phyloP scores from a whole-genome alignment of 2,888 invertebrate genomes.

The Acrobasis repandana region DNA sequence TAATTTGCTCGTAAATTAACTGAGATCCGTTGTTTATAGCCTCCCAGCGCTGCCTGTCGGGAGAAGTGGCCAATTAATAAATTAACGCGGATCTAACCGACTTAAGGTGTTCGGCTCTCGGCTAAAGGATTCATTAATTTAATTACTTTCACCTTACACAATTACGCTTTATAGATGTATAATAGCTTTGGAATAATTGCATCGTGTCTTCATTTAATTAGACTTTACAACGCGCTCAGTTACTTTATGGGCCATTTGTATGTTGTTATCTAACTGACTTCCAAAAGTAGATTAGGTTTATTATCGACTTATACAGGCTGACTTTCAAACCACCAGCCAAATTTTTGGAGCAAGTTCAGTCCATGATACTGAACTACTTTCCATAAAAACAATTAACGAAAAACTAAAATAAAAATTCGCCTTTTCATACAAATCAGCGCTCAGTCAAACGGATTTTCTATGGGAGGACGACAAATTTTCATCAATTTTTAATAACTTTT shows the following conservation, averaged over 20 bases:
- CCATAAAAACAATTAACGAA: too few relatives aligned
- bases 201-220: conserved; percentile 1
- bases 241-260: not conserved
- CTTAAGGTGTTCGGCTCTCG: conserved; percentile 70
- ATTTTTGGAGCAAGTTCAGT: too few relatives aligned
- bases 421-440: too few relatives aligned
- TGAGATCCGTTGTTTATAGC: conserved; percentile 80
- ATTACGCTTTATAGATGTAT: conserved; percentile 28
- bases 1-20: conserved; percentile 82
- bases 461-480: too few relatives aligned
- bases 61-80: conserved; percentile 80
- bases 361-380: too few relatives aligned
- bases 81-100: conserved; percentile 73
- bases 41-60: conserved; percentile 46
- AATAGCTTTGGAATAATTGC: conserved; percentile 14
- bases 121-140: conserved; percentile 74
- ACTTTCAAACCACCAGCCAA: too few relatives aligned
- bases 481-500: too few relatives aligned
- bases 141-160: conserved; percentile 60
- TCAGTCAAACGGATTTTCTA: too few relatives aligned
- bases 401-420: too few relatives aligned
- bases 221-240: not conserved
- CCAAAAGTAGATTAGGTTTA: too few relatives aligned
- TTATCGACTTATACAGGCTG: too few relatives aligned
- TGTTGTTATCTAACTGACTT: not conserved